These are phyloP conservation scores for Cavia aperea DNA, from an alignment of 2,113 vertebrate species.

Conservation along the genomic window DNA sequence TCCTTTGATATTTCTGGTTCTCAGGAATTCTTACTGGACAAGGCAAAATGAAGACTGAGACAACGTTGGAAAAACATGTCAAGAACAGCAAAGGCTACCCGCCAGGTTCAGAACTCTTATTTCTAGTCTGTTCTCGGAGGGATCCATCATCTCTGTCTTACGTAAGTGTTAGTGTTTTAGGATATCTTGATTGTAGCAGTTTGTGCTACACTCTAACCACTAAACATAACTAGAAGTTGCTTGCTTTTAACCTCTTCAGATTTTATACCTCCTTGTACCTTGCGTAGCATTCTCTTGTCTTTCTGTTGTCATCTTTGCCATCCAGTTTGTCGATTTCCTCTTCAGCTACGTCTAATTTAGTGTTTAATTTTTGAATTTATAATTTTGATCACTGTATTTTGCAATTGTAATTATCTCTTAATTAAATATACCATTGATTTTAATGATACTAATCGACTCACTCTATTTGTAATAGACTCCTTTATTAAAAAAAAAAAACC, in stretches of 20 bases:
- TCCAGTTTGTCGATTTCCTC: constrained; percentile 31
- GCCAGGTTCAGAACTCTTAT: not conserved
- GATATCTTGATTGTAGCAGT: not conserved
- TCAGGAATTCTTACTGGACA: not conserved
- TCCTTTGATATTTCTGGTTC: not conserved
- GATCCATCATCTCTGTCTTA: not conserved
- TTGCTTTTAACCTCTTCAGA: not conserved
- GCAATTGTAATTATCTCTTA: not conserved
- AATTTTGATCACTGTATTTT: not conserved
- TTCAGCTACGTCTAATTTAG: constrained; percentile 39
- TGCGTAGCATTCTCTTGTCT: not conserved
- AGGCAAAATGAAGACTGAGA: not conserved
- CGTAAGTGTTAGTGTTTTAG: not conserved
- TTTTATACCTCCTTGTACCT: not conserved
- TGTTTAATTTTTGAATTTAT: not conserved
- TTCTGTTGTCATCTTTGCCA: not conserved
- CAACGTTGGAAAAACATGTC: not conserved
- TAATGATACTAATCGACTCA: not conserved
- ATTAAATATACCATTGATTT: not conserved
- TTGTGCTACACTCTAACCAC: not conserved
- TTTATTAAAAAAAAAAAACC: not conserved
- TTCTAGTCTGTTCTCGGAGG: not conserved
- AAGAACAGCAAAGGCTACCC: not conserved
- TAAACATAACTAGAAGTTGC: not conserved
- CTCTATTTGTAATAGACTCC: not conserved